Percentiles rank a stretch among this genome's conserved stretches.
phyloP scores from a whole-genome alignment of 2,113 vertebrate genomes.

The Hiodon tergisus region DNA sequence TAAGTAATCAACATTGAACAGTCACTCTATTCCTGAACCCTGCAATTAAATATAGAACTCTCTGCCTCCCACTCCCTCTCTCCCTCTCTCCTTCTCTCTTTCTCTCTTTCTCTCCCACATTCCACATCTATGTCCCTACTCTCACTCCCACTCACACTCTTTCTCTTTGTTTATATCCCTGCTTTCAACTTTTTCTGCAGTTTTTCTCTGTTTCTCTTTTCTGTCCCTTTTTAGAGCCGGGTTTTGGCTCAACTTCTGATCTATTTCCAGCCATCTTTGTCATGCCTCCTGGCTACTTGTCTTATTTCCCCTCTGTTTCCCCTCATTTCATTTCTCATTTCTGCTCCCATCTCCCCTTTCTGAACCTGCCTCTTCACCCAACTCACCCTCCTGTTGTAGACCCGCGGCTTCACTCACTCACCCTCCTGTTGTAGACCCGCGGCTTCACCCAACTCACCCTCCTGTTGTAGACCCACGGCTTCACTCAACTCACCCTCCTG shows the following conservation, averaged over 20 bases:
- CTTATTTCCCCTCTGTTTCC: slow-evolving; percentile 40
- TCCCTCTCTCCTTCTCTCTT: slow-evolving; percentile 11
- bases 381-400: too few relatives aligned
- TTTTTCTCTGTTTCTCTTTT: slow-evolving; percentile 20
- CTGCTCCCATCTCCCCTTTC: slow-evolving; percentile 27
- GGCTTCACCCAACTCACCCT: too few relatives aligned
- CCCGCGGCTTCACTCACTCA: too few relatives aligned
- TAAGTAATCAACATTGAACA: slow-evolving; percentile 18
- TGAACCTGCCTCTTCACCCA: neutral
- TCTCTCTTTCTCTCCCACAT: slow-evolving; percentile 15
- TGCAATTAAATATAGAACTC: slow-evolving; percentile 28
- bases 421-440: too few relatives aligned
- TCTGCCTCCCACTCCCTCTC: slow-evolving; percentile 15
- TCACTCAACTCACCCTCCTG: too few relatives aligned
- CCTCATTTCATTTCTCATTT: slow-evolving; percentile 22
- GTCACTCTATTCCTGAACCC: slow-evolving; percentile 27
- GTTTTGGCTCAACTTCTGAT: slow-evolving; percentile 28
- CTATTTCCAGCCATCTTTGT: neutral
- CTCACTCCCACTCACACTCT: slow-evolving; percentile 28
- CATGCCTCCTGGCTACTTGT: slow-evolving; percentile 19
- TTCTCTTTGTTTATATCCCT: slow-evolving; percentile 19
- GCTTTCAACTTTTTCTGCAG: neutral
- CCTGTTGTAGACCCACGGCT: too few relatives aligned
- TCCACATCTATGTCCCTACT: slow-evolving; percentile 35
- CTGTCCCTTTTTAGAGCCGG: slow-evolving; percentile 43